Conservation (phyloP, 2,113 vertebrate species). For the Brachyhypopomus occidentalis region DNA sequence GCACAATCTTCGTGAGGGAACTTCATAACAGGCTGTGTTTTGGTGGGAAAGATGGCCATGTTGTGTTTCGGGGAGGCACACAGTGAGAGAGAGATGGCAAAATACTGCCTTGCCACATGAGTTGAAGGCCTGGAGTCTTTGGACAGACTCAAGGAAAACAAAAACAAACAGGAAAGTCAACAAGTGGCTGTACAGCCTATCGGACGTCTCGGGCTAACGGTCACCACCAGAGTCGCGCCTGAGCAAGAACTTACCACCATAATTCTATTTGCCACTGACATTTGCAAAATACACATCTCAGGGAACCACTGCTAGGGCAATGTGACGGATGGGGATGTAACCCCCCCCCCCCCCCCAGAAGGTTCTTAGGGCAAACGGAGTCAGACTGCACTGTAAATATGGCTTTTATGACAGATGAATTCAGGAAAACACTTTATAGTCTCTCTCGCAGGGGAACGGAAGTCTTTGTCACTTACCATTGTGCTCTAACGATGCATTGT, state of each 20-base stretch:
- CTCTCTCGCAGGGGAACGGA: constrained; percentile 9
- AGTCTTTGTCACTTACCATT: constrained; percentile 22
- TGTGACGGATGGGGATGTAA: constrained; percentile 3
- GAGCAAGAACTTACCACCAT: not conserved
- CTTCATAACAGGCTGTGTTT: constrained; percentile 56
- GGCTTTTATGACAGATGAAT: constrained; percentile 15
- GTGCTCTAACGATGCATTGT: constrained; percentile 20
- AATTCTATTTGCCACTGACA: constrained; percentile 2
- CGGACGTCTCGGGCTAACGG: not conserved
- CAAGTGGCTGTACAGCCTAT: constrained; percentile 9
- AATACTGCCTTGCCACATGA: constrained; percentile 16
- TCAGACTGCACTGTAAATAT: not conserved
- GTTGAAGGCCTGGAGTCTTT: constrained; percentile 43
- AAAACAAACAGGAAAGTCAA: constrained; percentile 7
- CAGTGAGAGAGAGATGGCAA: constrained; percentile 34
- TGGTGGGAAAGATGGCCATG: constrained; percentile 61
- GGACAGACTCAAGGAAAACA: constrained; percentile 33
- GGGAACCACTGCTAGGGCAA: constrained; percentile 19
- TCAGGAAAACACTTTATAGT: constrained; percentile 31
- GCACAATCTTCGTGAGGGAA: constrained; percentile 57
- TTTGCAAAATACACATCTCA: constrained; percentile 6
- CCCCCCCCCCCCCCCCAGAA: not conserved
- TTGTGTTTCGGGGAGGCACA: constrained; percentile 44
- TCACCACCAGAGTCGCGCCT: not conserved
- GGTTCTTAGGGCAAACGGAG: constrained; percentile 12